A percentile compares a stretch with the other conserved stretches of the same genome.
These are phyloP conservation scores for Oikopleura dioica DNA, from an alignment of 23 tunicate species.

Conservation along the genomic window DNA sequence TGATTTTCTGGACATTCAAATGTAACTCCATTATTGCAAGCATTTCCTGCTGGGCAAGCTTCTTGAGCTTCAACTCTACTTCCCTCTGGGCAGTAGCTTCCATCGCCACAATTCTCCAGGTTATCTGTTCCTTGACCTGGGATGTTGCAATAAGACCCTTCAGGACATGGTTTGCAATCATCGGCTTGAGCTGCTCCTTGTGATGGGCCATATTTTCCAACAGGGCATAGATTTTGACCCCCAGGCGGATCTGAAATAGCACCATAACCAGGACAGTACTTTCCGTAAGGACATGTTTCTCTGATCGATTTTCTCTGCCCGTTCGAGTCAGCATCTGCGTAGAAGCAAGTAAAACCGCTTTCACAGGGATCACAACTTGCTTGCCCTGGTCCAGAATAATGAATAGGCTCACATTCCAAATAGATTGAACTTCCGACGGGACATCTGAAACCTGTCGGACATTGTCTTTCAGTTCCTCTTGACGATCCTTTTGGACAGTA, in stretches of 20 bases:
- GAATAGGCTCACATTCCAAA: slow-evolving; percentile 9
- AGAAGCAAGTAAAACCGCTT: too few species aligned
- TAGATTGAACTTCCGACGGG: not conserved
- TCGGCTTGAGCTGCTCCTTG: slow-evolving; percentile 15
- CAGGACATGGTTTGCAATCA: slow-evolving; percentile 27
- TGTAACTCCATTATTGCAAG: slow-evolving; percentile 39
- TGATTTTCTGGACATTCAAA: not conserved
- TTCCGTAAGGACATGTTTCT: not conserved
- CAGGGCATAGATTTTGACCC: not conserved
- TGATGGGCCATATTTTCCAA: not conserved
- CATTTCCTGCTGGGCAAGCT: slow-evolving; percentile 50
- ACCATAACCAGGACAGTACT: not conserved
- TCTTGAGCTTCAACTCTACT: slow-evolving; percentile 9
- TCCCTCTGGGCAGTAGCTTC: slow-evolving; percentile 37
- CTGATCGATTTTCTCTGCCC: not conserved
- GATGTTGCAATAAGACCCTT: slow-evolving; percentile 39
- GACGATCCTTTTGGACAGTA: slow-evolving; percentile 15
- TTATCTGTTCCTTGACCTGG: slow-evolving; percentile 31
- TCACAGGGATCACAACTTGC: not conserved
- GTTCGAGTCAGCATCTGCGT: not conserved
- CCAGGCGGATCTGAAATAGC: not conserved
- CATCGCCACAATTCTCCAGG: slow-evolving; percentile 42
- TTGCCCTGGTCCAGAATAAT: not conserved
- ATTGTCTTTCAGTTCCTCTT: not conserved
- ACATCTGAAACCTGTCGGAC: not conserved